These are phyloP conservation scores for Lophotis ruficrista DNA, from an alignment of 2,113 vertebrate genomes.

Conservation along the genomic window DNA sequence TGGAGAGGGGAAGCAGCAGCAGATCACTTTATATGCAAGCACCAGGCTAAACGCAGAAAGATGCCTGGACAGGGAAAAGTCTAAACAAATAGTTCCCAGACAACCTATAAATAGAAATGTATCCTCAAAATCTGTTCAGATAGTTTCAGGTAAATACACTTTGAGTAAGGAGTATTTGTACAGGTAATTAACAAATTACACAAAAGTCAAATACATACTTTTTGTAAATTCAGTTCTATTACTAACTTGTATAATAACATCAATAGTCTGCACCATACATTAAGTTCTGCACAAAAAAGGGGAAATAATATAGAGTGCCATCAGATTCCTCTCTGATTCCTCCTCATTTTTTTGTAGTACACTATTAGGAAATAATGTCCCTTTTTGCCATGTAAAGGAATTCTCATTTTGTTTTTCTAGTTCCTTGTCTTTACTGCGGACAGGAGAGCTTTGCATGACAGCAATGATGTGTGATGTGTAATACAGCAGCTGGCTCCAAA, in stretches of 20 bases:
- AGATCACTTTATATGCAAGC: not conserved
- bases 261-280: not conserved
- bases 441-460: not conserved
- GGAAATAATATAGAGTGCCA: not conserved
- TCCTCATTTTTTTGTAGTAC: fast-evolving
- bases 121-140: not conserved
- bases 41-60: not conserved
- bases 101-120: not conserved
- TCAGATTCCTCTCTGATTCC: not conserved
- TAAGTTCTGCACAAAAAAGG: not conserved
- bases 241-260: not conserved
- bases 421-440: not conserved
- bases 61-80: not conserved
- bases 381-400: constrained; percentile 5
- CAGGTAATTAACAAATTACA: not conserved
- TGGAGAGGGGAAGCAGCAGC: fast-evolving
- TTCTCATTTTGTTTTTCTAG: constrained; percentile 37
- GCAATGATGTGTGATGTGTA: not conserved
- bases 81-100: not conserved
- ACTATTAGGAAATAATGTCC: not conserved
- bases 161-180: not conserved
- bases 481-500: constrained; percentile 48
- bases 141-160: not conserved
- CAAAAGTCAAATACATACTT: not conserved
- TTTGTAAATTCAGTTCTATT: not conserved